Base-by-base conservation (phyloP, 2,888 invertebrate genomes). In the Empis livida region DNA sequence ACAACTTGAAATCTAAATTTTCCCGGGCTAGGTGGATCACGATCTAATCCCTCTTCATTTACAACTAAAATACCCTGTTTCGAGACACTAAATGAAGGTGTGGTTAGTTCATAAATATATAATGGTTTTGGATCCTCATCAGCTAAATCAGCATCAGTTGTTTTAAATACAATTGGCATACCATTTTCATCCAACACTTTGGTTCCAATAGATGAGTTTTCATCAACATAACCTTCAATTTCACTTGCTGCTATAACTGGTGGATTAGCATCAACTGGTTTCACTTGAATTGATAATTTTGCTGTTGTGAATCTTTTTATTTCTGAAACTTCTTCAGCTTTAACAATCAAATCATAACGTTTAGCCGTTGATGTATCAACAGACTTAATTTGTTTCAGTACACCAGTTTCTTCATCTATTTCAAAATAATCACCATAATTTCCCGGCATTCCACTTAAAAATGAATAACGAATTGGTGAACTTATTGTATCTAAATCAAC, bases 401-500 rank as follows among this genome's bases (percentile, higher is more conserved):
- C 82, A 1, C 89, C 92, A 0, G 83, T 83, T 47, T 78, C 78
- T 1, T 79, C 76, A 64, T 92, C 85, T 56, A 92, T 89, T 53
- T 83, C 78, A 69, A 93, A 92, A 66, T 84, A 91, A 11, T 83
- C 83, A 0, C 74, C 71, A 71, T 83, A 93, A 49, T 79, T 78
- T 10, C 79, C 73, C 0, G 91, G 92, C 54, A 77, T 80, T 0
- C 91, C 92, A 53, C 82, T 84, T 13, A 84, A 76, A 60, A 92
- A 89, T 48, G 79, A 82, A 64, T 91, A 92, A 45, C 76, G 76
- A 51, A 93, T 89, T 1, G 84, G 80, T 1, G 88, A 80, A 60
- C 88, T 85, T 41, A 92, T 76, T 1, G 90, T 88, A 61, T 92
- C 92, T 79, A 88, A 83, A 66, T 93, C 92, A 0, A 88, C 81